A percentile compares a stretch with the other conserved stretches of the same genome.
Evolutionary conservation across 2,797 vertebrate species (phyloP).

Genomic region (Sciaenops ocellatus): DNA sequence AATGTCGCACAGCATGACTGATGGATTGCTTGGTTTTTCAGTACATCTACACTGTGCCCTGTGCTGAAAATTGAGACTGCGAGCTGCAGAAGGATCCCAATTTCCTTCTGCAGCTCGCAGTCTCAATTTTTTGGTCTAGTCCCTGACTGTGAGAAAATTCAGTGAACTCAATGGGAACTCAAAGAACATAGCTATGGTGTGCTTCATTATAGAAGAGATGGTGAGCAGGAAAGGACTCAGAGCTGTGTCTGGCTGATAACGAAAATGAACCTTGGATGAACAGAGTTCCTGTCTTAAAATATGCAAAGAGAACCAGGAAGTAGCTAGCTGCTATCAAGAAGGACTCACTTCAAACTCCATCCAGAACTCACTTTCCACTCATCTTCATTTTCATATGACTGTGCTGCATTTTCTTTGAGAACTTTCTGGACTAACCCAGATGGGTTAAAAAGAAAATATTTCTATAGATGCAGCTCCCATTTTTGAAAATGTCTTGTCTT

Average conservation of each 20-base stretch:
- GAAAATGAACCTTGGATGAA: constrained; percentile 66
- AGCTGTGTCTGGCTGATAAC: constrained; percentile 76
- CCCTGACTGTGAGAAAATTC: constrained; percentile 51
- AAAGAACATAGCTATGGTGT: constrained; percentile 57
- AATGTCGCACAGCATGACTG: constrained; percentile 47
- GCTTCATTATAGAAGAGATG: constrained; percentile 72
- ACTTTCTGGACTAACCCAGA: constrained; percentile 51
- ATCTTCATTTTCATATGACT: constrained; percentile 57
- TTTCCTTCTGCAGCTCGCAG: no score
- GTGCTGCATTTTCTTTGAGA: constrained; percentile 52
- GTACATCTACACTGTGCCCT: constrained; percentile 23
- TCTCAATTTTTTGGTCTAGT: constrained; percentile 38
- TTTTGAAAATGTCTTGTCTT: constrained; percentile 27
- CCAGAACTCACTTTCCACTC: constrained; percentile 39
- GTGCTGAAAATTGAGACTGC: constrained; percentile 24
- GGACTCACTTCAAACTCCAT: constrained; percentile 42
- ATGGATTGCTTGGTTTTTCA: constrained; percentile 47
- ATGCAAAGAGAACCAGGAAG: constrained; percentile 72
- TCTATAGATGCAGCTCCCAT: constrained; percentile 10
- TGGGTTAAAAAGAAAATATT: constrained; percentile 27
- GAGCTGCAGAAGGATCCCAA: constrained; percentile 25
- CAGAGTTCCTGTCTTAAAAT: constrained; percentile 73
- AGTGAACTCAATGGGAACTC: constrained; percentile 51
- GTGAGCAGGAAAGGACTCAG: constrained; percentile 59
- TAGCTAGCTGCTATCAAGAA: constrained; percentile 52